phyloP scores from a whole-genome alignment of 1,140 invertebrate genomes.

The Heliconius congener region DNA sequence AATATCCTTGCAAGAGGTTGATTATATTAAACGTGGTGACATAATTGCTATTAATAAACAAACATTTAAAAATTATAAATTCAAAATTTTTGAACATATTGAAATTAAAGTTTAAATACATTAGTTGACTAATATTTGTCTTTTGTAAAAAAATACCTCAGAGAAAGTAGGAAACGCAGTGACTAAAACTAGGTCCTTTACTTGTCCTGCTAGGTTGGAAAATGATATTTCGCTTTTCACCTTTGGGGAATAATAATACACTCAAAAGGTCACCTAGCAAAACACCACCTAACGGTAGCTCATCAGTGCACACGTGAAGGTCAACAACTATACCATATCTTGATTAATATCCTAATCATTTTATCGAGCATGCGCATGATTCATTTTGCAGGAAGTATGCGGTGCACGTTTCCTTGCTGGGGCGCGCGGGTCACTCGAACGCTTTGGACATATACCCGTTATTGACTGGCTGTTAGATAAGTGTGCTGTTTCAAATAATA shows the following conservation, averaged over 20 bases:
- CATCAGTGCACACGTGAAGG: neutral
- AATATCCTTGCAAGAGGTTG: neutral
- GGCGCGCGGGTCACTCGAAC: slow-evolving; percentile 27
- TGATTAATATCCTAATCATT: slow-evolving; percentile 4
- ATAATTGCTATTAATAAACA: slow-evolving; percentile 1
- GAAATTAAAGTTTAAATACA: too few relatives aligned
- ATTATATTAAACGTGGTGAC: neutral
- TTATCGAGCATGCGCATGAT: slow-evolving; percentile 10
- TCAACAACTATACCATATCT: neutral
- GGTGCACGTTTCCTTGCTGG: slow-evolving; percentile 28
- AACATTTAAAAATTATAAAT: neutral
- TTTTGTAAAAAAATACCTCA: too few relatives aligned
- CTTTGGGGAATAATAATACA: neutral
- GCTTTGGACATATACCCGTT: slow-evolving; percentile 19
- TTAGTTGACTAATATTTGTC: too few relatives aligned
- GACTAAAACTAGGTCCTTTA: too few relatives aligned
- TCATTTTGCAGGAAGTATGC: slow-evolving; percentile 23
- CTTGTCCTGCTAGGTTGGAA: too few relatives aligned
- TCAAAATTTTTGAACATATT: too few relatives aligned
- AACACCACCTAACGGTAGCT: neutral
- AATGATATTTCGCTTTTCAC: too few relatives aligned
- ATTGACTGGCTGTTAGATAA: neutral
- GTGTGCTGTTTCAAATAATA: neutral
- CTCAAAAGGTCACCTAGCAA: neutral
- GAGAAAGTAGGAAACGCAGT: too few relatives aligned